phyloP scores from a whole-genome alignment of 2,113 vertebrate species.

The Paramormyrops kingsleyae region DNA sequence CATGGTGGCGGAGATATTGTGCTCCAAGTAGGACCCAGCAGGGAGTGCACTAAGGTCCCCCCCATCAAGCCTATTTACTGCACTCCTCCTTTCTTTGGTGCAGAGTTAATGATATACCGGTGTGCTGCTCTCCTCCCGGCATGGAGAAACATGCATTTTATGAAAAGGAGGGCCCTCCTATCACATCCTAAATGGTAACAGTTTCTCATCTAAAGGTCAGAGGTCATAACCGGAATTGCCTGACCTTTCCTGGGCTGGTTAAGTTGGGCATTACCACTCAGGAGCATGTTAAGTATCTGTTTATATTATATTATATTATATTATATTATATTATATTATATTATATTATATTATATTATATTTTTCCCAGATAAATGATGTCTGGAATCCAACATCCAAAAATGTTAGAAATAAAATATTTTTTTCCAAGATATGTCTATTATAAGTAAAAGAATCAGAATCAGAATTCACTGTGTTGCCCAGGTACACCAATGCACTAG shows the following conservation, averaged over 20 bases:
- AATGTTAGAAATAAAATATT: neutral
- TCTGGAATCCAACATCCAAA: neutral
- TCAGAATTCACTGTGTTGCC: neutral
- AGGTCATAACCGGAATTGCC: slow-evolving; percentile 79
- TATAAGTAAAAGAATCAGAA: neutral
- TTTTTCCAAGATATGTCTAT: neutral
- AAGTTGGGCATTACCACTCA: slow-evolving; percentile 29
- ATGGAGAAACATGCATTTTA: slow-evolving; percentile 74
- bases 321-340: no score
- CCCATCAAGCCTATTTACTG: slow-evolving; percentile 82
- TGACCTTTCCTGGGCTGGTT: slow-evolving; percentile 62
- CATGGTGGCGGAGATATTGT: slow-evolving; percentile 95
- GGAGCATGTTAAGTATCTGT: slow-evolving; percentile 16
- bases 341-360: neutral
- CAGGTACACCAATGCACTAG: neutral
- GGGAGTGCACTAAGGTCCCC: slow-evolving; percentile 82
- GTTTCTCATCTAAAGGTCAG: slow-evolving; percentile 82
- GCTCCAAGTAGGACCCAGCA: slow-evolving; percentile 75
- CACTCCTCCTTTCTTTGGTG: slow-evolving; percentile 73
- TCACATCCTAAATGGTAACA: slow-evolving; percentile 83
- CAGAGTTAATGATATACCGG: slow-evolving; percentile 92
- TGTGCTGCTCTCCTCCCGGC: slow-evolving; percentile 72
- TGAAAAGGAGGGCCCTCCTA: slow-evolving; percentile 72
- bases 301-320: neutral
- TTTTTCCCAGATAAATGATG: neutral